A percentile compares a stretch with the other conserved stretches of the same genome.
Conservation (phyloP, 2,797 vertebrate species). For the Hafferia zeledoni region DNA sequence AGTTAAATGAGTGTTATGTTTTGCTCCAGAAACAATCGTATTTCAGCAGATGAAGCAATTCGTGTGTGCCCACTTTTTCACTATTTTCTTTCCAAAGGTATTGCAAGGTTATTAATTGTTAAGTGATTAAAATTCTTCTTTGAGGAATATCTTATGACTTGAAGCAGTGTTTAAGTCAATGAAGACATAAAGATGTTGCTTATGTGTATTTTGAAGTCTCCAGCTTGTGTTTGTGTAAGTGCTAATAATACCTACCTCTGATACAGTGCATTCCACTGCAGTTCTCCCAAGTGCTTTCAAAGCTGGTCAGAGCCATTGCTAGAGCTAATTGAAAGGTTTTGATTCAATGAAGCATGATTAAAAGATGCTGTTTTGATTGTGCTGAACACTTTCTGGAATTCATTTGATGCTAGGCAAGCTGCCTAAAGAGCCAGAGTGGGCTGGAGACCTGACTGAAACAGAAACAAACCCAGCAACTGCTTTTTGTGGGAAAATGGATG, state of each 20-base stretch:
- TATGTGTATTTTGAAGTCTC: neutral
- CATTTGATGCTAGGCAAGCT: neutral
- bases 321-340: neutral
- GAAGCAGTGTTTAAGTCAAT: neutral
- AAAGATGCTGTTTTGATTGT: neutral
- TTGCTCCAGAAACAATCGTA: neutral
- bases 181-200: neutral
- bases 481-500: neutral
- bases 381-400: neutral
- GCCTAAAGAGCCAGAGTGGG: neutral
- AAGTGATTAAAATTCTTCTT: neutral
- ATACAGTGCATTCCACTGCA: neutral
- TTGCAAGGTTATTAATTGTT: neutral
- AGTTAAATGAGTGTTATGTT: neutral
- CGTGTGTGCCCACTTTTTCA: neutral
- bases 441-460: neutral
- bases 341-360: neutral
- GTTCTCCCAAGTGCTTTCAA: neutral
- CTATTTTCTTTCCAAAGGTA: neutral
- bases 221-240: neutral
- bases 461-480: neutral
- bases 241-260: neutral
- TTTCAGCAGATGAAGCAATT: neutral
- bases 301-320: neutral
- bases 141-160: neutral